Base-by-base conservation (phyloP, 1,140 invertebrate genomes). In the Onthophagus taurus region DNA sequence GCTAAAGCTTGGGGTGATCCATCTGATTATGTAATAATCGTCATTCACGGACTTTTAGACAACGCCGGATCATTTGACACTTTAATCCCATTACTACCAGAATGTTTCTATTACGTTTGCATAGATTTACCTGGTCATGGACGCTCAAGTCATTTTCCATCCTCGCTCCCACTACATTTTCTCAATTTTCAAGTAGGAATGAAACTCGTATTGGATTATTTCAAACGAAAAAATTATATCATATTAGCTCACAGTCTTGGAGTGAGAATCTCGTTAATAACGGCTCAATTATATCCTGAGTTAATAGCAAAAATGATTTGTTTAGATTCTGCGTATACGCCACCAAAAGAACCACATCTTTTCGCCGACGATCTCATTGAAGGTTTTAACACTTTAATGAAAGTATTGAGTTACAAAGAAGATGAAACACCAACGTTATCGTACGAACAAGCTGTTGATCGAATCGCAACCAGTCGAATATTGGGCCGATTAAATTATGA, bases 41-140 rank as follows among this genome's bases (percentile, higher is more conserved):
- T 70, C 3, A 64, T 78, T 16, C 81, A 84, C 55, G 82, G 81
- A 1, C 46, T 53, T 9, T 50, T 65, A 26, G 77, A 80, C 52
- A 81, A 82, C 47, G 71, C 74, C 14, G 73, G 71, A 5, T 65
- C 72, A n/a, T 85, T 80, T 59, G 70, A 79, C 42, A 67, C 67
- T 11, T 63, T 85, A 1, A 65, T 80, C 21, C 63, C 70, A 13
- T 44, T 73, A n/a, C 61, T 84, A 36, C 73, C 75, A 4, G 51
- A 58, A 34, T 52, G 61, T 2, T 73, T 69, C 51, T 77, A 75
- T 47, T 76, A 75, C 45, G 71, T 82, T 2, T 70, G 70, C 53
- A 64, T 81, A 23, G 80, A 83, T 57, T 62, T 81, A 47, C 79
- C 78, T 8, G 75, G 78, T 2, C 79, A 83, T 64, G 83, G 83